Percentiles rank a stretch among this genome's conserved stretches.
phyloP scores from a whole-genome alignment of 2,888 invertebrate species.

The Lissonota sp. region DNA sequence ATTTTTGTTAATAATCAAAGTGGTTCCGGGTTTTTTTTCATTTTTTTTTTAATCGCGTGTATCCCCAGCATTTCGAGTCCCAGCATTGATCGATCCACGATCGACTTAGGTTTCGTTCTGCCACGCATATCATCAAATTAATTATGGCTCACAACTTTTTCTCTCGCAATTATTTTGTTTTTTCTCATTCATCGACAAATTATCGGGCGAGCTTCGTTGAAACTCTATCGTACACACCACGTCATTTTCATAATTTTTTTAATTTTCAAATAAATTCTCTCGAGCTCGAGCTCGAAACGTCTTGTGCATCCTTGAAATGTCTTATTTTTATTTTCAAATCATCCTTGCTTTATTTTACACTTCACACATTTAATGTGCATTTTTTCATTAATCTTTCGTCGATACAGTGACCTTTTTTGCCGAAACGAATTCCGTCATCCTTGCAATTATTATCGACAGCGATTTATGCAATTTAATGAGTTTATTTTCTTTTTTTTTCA shows the following conservation, averaged over 20 bases:
- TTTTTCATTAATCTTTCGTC: conserved; percentile 3
- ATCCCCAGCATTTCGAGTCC: conserved; percentile 60
- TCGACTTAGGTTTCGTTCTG: conserved; percentile 57
- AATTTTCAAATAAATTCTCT: conserved; percentile 17
- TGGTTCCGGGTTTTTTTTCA: conserved; percentile 65
- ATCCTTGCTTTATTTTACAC: conserved; percentile 6
- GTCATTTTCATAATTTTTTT: conserved; percentile 14
- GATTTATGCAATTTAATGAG: neutral
- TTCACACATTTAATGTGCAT: conserved; percentile 23
- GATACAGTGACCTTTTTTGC: conserved; percentile 2
- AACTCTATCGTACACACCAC: conserved; percentile 43
- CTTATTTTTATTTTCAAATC: conserved; percentile 8
- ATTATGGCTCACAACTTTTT: conserved; percentile 24
- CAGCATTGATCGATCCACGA: conserved; percentile 72
- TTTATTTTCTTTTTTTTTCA: neutral
- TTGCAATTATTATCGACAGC: conserved; percentile 40
- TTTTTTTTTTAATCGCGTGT: conserved; percentile 41
- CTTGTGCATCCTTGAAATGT: conserved; percentile 48
- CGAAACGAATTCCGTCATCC: conserved; percentile 32
- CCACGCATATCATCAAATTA: conserved; percentile 43
- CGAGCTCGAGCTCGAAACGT: conserved; percentile 58
- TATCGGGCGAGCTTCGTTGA: conserved; percentile 18
- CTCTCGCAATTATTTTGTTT: conserved; percentile 3
- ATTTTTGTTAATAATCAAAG: conserved; percentile 71
- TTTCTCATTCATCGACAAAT: conserved; percentile 16